Evolutionary conservation across 2,888 invertebrate genomes (phyloP), one percentile per base, ranked within the genome.

Genomic region (Lochmaea capreae): DNA sequence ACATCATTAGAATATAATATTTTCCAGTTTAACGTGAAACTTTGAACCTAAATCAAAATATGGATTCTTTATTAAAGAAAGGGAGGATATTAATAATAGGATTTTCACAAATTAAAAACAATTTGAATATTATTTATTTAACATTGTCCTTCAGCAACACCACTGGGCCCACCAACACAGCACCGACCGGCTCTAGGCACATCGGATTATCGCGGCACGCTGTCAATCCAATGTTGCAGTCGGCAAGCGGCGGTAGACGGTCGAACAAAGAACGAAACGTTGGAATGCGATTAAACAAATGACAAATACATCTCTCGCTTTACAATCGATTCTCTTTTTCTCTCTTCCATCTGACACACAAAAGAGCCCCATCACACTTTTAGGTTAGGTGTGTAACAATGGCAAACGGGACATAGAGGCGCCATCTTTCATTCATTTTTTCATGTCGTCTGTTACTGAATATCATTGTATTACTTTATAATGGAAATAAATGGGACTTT

Each of bases 371-470:
- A 63, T 63, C 62, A 63, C 62, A 76, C 76, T 73, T 77, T 73
- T 76, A 73, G 76, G 76, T 76, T 72, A 67, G 66, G 78, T 76
- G 73, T 65, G 61, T 74, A 76, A 74, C 71, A 75, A 72, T 72
- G 66, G 70, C 70, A 70, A 74, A 58, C 71, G 70, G 79, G 80
- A 79, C 80, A 77, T 63, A 61, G 65, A 79, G 82, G 82, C 82
- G 82, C 82, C 82, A 82, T 78, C 74, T 69, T 81, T 79, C 81
- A 81, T 81, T 81, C 81, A 81, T 75, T 77, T 78, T 77, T 79
- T 80, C 71, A 18, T 59, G 49, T 67, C 67, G 52, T 57, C 46
- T 46, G 58, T 65, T 58, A 57, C 33, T 76, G 46, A 54, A 46
- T 58, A 46, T 54, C 54, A 63, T 70, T 70, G 61, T 70, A 16